Percentiles rank a stretch among this genome's conserved stretches.
phyloP scores from a whole-genome alignment of 2,888 invertebrate species.

The Volucella inflata region DNA sequence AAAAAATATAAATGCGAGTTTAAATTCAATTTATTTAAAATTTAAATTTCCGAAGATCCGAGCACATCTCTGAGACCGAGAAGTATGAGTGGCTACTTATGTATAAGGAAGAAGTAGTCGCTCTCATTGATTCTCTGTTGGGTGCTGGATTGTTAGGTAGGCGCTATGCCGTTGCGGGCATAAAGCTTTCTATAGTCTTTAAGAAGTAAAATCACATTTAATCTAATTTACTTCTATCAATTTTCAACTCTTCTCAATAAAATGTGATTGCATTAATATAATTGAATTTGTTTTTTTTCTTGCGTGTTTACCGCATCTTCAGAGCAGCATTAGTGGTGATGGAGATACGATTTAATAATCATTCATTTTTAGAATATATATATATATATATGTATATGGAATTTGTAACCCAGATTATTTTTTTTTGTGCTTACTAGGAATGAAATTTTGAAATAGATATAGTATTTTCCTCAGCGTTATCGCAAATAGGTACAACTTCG shows the following conservation, averaged over 20 bases:
- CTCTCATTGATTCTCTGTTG: slow-evolving; percentile 2
- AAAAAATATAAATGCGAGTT: slow-evolving; percentile 36
- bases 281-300: slow-evolving; percentile 44
- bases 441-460: too few species aligned
- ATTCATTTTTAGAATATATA: too few species aligned
- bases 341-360: not conserved
- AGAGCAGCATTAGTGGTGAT: not conserved
- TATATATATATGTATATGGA: too few species aligned
- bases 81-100: not conserved
- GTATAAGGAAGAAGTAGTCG: not conserved
- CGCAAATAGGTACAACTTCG: too few species aligned
- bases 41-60: slow-evolving; percentile 47
- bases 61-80: not conserved
- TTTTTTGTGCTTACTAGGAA: too few species aligned
- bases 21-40: slow-evolving; percentile 65
- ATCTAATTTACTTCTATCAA: slow-evolving; percentile 49
- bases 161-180: slow-evolving; percentile 12
- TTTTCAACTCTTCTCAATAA: slow-evolving; percentile 61
- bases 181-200: not conserved
- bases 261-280: slow-evolving; percentile 63
- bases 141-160: not conserved
- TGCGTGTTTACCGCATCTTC: not conserved
- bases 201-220: slow-evolving; percentile 48
- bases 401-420: too few species aligned
- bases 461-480: too few species aligned